Base-by-base conservation (phyloP, 2,797 vertebrate species). In the Enteromius argenteus region DNA sequence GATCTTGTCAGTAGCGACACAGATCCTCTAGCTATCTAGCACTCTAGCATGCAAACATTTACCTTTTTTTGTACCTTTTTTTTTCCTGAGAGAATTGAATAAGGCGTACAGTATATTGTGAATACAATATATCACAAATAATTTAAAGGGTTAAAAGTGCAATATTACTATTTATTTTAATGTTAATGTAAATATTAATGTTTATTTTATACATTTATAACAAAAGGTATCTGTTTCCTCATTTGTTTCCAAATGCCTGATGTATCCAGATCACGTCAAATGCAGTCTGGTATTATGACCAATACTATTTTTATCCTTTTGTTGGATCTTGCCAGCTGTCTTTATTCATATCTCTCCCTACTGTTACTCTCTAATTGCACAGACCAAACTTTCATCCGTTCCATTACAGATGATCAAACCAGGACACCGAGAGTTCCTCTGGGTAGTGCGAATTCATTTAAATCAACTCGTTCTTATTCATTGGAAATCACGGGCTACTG, bases 381-480 rank as follows among this genome's bases (percentile, higher is more conserved):
- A 83, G 62, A 78, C 42, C 56, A 27, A 60, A 62, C 85, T 53
- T 77, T 58, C 27, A 64, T 58, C 68, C 27, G 21, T 68, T 79
- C 79, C 71, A 64, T 53, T 73, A 78, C 44, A 69, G 27, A 75
- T 74, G 69, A 80, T 86, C 53, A 81, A 79, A 66, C 30, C 44
- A 17, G 73, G 66, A 60, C 68, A 23, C 32, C 0, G 51, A 32
- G 51, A 49, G 56, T 79, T 72, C 85, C 80, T 78, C 30, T 64
- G 74, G 80, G 80, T 73, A 82, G 30, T 71, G 73, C 23, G 17
- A 81, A 69, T 64, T 79, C 42, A 83, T 78, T 83, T 79, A 78
- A 68, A 69, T 58, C 30, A 60, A 68, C 62, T 81, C 46, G 79
- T 80, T 76, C 64, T 68, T 74, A 39, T 85, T 76, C 71, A 76